Evolutionary conservation across 2,797 vertebrate species (phyloP).

Genomic region (Mastacembelus armatus): DNA sequence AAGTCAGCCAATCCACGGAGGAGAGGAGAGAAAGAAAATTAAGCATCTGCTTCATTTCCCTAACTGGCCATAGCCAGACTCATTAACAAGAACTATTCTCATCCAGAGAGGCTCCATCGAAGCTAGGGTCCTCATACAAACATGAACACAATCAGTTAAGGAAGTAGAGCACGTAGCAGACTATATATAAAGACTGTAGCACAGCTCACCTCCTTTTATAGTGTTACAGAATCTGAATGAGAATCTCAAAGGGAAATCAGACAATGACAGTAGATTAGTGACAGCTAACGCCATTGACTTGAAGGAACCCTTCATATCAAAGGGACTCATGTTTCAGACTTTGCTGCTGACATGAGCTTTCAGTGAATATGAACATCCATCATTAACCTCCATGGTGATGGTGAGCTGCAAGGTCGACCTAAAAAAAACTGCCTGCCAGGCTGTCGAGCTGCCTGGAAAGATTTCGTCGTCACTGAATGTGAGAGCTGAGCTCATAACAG

Average conservation of each 20-base stretch:
- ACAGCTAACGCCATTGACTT: slow-evolving; percentile 38
- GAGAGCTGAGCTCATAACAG: slow-evolving; percentile 48
- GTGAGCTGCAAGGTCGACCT: slow-evolving; percentile 37
- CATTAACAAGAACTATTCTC: slow-evolving; percentile 72
- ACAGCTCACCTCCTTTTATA: slow-evolving; percentile 39
- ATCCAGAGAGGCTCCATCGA: slow-evolving; percentile 54
- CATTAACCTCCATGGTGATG: slow-evolving; percentile 65
- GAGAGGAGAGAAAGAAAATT: slow-evolving; percentile 77
- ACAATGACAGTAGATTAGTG: slow-evolving; percentile 33
- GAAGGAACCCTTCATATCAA: slow-evolving; percentile 30
- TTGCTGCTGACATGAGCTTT: slow-evolving; percentile 31
- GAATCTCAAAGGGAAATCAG: slow-evolving; percentile 38
- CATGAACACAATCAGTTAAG: slow-evolving; percentile 46
- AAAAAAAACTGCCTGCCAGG: slow-evolving; percentile 60
- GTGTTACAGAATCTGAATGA: slow-evolving; percentile 34
- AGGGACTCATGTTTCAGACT: slow-evolving; percentile 15
- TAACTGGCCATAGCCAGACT: slow-evolving; percentile 70
- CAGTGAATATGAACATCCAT: slow-evolving; percentile 45
- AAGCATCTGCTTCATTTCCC: slow-evolving; percentile 81
- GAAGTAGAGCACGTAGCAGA: slow-evolving; percentile 32
- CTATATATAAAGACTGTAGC: slow-evolving; percentile 42
- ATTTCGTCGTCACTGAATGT: slow-evolving; percentile 68
- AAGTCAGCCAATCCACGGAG: slow-evolving; percentile 74
- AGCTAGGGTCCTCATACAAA: slow-evolving; percentile 50
- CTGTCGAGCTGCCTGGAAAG: slow-evolving; percentile 52